These are phyloP conservation scores for Apodemia zela DNA, from an alignment of 2,888 invertebrate species.

Conservation along the genomic window DNA sequence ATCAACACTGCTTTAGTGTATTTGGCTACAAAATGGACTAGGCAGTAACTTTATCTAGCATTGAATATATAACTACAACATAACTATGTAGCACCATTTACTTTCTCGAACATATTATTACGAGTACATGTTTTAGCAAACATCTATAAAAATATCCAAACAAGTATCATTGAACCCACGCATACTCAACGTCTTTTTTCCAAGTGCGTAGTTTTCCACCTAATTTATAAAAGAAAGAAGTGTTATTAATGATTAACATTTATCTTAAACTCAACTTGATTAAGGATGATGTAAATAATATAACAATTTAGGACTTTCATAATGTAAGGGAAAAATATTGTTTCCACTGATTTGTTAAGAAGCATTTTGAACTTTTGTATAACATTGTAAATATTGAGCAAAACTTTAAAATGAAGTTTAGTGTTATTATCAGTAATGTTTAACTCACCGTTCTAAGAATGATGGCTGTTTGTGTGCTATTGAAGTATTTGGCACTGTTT, in stretches of 20 bases:
- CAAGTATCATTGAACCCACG: conserved; percentile 35
- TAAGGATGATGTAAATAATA: no score
- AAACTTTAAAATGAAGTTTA: no score
- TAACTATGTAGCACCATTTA: background rate
- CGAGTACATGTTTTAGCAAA: background rate
- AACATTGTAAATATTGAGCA: no score
- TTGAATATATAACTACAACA: background rate
- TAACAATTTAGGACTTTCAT: no score
- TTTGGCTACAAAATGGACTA: background rate
- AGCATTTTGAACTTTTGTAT: no score
- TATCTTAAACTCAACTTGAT: no score
- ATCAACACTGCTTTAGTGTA: no score
- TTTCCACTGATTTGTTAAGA: no score
- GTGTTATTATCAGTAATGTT: background rate
- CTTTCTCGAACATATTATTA: conserved; percentile 3
- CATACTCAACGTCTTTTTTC: conserved; percentile 53
- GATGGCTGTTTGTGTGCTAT: conserved; percentile 73
- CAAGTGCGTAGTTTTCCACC: conserved; percentile 45
- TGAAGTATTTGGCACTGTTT: conserved; percentile 64
- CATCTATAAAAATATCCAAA: conserved; percentile 26
- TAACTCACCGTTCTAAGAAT: conserved; percentile 67
- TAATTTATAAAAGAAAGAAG: conserved; percentile 44
- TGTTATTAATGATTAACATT: no score
- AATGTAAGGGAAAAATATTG: no score
- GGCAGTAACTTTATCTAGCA: background rate